phyloP scores from a whole-genome alignment of 2,888 invertebrate species.

The Disparrhopalites patrizii region DNA sequence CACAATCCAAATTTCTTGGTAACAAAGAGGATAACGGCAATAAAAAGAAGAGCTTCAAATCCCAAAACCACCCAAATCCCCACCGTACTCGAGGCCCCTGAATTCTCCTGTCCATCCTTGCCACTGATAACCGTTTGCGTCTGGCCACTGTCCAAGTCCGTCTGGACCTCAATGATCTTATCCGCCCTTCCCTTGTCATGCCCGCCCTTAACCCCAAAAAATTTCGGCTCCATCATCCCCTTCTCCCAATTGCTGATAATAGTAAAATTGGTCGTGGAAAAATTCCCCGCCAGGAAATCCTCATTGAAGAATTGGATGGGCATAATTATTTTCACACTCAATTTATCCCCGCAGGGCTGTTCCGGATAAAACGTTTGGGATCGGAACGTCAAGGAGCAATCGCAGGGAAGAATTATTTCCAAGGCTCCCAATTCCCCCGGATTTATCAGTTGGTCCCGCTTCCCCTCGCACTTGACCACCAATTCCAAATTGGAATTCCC shows the following conservation, averaged over 20 bases:
- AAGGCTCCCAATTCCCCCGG: conserved; percentile 35
- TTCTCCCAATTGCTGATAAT: conserved; percentile 1
- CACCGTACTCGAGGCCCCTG: not conserved
- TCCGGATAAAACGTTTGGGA: conserved; percentile 31
- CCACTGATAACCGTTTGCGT: conserved; percentile 6
- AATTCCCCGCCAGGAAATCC: not conserved
- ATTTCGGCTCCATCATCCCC: conserved; percentile 12
- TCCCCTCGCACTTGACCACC: conserved; percentile 33
- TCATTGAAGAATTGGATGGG: conserved; percentile 37
- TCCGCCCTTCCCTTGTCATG: not conserved
- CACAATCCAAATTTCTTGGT: not conserved
- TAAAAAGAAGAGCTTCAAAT: conserved; percentile 32
- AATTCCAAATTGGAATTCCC: conserved; percentile 34
- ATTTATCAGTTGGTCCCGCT: conserved; percentile 27
- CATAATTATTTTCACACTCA: conserved; percentile 21
- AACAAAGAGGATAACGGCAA: conserved; percentile 26
- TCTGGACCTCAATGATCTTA: conserved; percentile 8
- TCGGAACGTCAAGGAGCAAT: conserved; percentile 34
- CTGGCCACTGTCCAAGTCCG: conserved; percentile 22
- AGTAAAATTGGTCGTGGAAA: not conserved
- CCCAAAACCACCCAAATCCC: conserved; percentile 37
- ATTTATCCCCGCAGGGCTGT: conserved; percentile 26
- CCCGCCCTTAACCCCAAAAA: not conserved
- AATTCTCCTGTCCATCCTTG: not conserved
- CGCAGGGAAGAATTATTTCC: conserved; percentile 35